phyloP scores from a whole-genome alignment of 1,140 invertebrate species.

The Sycophaga agraensis region DNA sequence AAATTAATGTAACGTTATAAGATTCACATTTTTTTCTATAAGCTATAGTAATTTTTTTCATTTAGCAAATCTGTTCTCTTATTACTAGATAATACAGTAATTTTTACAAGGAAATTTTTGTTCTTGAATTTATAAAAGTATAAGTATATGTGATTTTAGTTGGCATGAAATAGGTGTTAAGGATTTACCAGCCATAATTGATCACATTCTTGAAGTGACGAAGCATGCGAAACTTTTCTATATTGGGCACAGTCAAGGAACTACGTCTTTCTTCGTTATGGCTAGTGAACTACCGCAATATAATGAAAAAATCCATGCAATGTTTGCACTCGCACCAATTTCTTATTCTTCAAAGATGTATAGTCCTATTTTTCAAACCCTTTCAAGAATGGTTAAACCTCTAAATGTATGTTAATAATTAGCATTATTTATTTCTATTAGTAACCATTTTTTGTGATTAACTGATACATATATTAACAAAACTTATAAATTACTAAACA shows the following conservation, averaged over 20 bases:
- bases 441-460: not conserved
- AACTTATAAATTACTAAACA: too few relatives aligned
- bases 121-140: too few relatives aligned
- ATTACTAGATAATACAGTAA: not conserved
- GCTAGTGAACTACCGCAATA: conserved; percentile 58
- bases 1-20: not conserved
- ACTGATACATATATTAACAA: too few relatives aligned
- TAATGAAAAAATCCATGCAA: conserved; percentile 56
- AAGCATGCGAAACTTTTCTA: conserved; percentile 59
- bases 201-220: conserved; percentile 54
- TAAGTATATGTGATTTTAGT: too few relatives aligned
- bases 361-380: conserved; percentile 18
- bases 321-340: conserved; percentile 61
- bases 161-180: conserved; percentile 52
- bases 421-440: not conserved
- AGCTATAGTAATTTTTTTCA: too few relatives aligned
- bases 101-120: too few relatives aligned
- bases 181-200: conserved; percentile 35
- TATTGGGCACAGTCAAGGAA: conserved; percentile 69
- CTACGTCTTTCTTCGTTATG: conserved; percentile 58
- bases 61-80: not conserved
- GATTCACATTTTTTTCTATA: not conserved
- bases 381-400: not conserved
- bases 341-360: conserved; percentile 38
- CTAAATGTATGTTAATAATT: conserved; percentile 14